Percentiles rank a stretch among this genome's conserved stretches.
These are phyloP conservation scores for Microcebus murinus DNA, from an alignment of 2,113 vertebrate genomes.

Conservation along the genomic window DNA sequence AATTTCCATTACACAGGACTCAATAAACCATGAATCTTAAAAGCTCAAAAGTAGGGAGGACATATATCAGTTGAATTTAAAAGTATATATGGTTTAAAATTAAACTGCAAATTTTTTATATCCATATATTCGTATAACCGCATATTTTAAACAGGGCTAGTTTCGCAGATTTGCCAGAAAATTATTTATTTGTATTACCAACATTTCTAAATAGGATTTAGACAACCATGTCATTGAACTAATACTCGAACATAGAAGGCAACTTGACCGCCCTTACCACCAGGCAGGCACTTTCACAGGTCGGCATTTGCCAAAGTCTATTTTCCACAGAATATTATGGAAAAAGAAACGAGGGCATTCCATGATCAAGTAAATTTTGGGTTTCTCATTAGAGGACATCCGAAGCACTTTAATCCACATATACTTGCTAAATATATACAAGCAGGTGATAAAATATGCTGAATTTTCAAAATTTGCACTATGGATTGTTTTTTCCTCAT, in stretches of 20 bases:
- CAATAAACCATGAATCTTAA: neutral
- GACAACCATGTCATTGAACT: neutral
- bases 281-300: neutral
- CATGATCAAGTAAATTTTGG: neutral
- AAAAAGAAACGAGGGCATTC: neutral
- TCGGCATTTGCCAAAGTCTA: neutral
- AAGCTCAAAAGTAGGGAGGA: neutral
- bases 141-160: neutral
- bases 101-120: neutral
- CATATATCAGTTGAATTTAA: constrained; percentile 8
- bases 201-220: neutral
- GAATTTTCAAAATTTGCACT: neutral
- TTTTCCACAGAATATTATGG: neutral
- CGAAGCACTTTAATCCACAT: neutral
- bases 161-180: neutral
- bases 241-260: neutral
- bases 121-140: neutral
- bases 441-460: neutral
- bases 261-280: neutral
- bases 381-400: neutral
- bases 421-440: neutral
- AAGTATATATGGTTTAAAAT: neutral
- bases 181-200: neutral
- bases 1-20: neutral
- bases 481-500: neutral